Conservation (phyloP, 30 jellyfish, hydroid and myxozoan species). For the Pseudorhiza aurosa region DNA sequence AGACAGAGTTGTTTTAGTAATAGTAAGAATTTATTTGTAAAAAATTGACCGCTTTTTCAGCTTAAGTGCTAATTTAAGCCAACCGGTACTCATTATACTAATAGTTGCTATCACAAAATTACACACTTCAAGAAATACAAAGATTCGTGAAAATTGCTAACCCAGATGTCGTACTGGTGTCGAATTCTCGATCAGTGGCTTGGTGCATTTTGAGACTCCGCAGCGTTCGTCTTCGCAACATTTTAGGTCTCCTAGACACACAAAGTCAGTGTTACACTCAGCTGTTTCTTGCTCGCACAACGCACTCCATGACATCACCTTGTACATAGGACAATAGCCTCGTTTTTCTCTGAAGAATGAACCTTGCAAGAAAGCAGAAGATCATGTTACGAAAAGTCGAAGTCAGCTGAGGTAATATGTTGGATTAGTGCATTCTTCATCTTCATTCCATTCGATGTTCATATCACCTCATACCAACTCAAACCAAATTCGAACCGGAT, state of each 20-base stretch:
- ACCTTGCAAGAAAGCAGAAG: background rate
- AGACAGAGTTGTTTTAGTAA: too few species aligned
- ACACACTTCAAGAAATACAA: too few species aligned
- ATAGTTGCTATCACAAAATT: too few species aligned
- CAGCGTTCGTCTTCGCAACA: conserved; percentile 75
- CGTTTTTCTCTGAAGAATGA: conserved; percentile 11
- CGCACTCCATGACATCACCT: conserved; percentile 34
- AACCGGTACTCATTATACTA: background rate
- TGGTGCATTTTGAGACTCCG: conserved; percentile 55
- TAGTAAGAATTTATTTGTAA: too few species aligned
- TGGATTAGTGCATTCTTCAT: too few species aligned
- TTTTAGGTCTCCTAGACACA: conserved; percentile 42
- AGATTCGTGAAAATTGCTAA: background rate
- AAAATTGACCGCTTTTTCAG: background rate
- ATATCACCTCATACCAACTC: too few species aligned
- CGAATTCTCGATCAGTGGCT: conserved; percentile 2
- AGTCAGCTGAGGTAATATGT: too few species aligned
- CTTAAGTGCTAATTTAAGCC: background rate
- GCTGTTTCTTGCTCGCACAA: conserved; percentile 37
- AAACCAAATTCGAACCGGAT: too few species aligned
- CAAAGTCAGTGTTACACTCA: conserved; percentile 36
- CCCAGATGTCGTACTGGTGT: background rate
- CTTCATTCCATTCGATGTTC: too few species aligned
- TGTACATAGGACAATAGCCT: conserved; percentile 43
- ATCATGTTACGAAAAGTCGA: background rate